These are phyloP conservation scores for Psittacula derbiana DNA, from an alignment of 2,797 vertebrate genomes.

Conservation along the genomic window DNA sequence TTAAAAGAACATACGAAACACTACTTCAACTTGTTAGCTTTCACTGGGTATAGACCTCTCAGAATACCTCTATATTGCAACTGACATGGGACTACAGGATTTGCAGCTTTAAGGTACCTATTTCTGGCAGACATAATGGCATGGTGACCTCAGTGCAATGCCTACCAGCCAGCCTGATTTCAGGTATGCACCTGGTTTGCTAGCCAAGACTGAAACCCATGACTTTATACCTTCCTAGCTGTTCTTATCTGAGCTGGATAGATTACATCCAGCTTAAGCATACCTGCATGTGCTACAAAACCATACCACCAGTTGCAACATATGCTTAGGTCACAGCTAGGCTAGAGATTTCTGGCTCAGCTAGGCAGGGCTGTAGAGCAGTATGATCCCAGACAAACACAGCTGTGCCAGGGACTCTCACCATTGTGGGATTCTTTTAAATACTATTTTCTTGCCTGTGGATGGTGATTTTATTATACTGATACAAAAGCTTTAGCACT, in stretches of 20 bases:
- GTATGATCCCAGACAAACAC: neutral
- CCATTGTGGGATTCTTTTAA: fast-evolving
- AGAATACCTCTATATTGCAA: neutral
- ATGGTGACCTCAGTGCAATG: neutral
- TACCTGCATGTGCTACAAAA: neutral
- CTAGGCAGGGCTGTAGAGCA: neutral
- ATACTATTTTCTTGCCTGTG: neutral
- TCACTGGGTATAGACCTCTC: neutral
- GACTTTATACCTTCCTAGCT: neutral
- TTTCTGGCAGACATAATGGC: neutral
- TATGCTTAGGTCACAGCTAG: neutral
- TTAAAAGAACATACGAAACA: neutral
- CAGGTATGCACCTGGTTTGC: neutral
- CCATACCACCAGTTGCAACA: neutral
- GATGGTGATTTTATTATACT: neutral
- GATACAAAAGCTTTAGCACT: neutral
- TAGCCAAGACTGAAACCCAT: neutral
- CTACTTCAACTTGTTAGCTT: neutral
- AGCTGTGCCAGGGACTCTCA: neutral
- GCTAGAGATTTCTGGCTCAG: neutral
- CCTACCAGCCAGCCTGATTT: neutral
- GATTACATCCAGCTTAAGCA: neutral
- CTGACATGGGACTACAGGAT: neutral
- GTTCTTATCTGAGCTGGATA: constrained; percentile 10
- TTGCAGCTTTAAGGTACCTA: neutral